Base-by-base conservation (phyloP, 1,140 invertebrate species). In the Meteorus sp. region DNA sequence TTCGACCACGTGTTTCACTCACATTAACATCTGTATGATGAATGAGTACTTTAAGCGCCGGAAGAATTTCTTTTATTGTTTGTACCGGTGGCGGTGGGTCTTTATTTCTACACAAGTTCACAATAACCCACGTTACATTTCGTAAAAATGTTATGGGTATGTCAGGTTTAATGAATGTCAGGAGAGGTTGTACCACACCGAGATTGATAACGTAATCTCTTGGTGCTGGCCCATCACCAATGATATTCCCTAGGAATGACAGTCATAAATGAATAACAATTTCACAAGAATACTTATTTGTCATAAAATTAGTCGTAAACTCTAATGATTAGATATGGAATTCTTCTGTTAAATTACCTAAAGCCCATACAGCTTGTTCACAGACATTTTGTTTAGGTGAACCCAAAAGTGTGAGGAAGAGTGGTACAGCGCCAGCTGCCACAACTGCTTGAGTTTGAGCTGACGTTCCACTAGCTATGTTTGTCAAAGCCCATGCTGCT, bases 41-140 rank as follows among this genome's bases (percentile, higher is more conserved):
- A 68, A 99, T 98, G 15, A 99, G 86, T 69, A 92, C 82, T 76
- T 91, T 91, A 17, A 99, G 85, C 45, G 97, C 95, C 43, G 97
- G 97, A 65, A 99, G 85, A 73, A 99, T 89, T 79, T 97, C 92
- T 70, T 89, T 84, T 65, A 98, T 96, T 5, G 94, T 97, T 67
- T 86, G 82, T 48, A 88, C 84, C 65, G 90, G 86, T 66, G 93
- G 93, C 7, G 94, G 91, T 23, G 95, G 94, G 73, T 97, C 94
- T 83, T 98, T 98, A 83, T 92, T 96, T 63, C 95, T 88, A 83
- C 95, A 98, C 68, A 98, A 85, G 81, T 98, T 98, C 9, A 97
- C 95, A 80, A 98, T 94, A 22, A 97, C 95, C 95, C 95, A 98
- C 20, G 95, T 97, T n/a, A 98, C 94, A 77, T 98, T 98, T 48